Percentiles rank a stretch among this genome's conserved stretches.
These are phyloP conservation scores for Epirrhoe tristata DNA, from an alignment of 2,888 invertebrate species.

Conservation along the genomic window DNA sequence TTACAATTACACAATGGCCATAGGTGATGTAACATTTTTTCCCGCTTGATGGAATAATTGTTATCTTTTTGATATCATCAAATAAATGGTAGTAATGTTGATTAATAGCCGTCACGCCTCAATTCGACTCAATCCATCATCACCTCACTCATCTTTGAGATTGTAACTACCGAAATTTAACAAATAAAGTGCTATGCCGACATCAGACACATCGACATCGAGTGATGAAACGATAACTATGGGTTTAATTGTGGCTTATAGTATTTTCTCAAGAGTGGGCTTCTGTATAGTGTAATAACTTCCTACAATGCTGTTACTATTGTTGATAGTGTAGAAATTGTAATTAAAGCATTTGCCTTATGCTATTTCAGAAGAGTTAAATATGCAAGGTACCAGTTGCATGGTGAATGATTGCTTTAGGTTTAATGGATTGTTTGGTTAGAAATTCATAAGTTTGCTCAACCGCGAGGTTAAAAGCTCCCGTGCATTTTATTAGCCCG, in stretches of 20 bases:
- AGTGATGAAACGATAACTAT: conserved; percentile 61
- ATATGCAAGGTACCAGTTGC: conserved; percentile 26
- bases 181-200: conserved; percentile 56
- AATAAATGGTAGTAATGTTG: conserved; percentile 55
- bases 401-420: conserved; percentile 29
- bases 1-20: conserved; percentile 64
- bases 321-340: conserved; percentile 48
- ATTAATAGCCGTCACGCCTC: conserved; percentile 61
- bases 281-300: conserved; percentile 59
- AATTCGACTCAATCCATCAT: conserved; percentile 58
- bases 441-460: conserved; percentile 46
- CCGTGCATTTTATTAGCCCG: conserved; percentile 60
- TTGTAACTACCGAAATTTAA: conserved; percentile 48
- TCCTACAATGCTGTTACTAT: conserved; percentile 50
- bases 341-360: conserved; percentile 38
- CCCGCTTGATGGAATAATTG: conserved; percentile 65
- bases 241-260: conserved; percentile 57
- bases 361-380: conserved; percentile 27
- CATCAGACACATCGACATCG: conserved; percentile 52
- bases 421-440: conserved; percentile 27
- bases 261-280: conserved; percentile 55
- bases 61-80: conserved; percentile 57
- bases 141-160: conserved; percentile 44
- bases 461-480: conserved; percentile 51
- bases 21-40: conserved; percentile 67